Evolutionary conservation across 1,140 invertebrate genomes (phyloP), one percentile per base, ranked within the genome.

Genomic region (Papilio glaucus): DNA sequence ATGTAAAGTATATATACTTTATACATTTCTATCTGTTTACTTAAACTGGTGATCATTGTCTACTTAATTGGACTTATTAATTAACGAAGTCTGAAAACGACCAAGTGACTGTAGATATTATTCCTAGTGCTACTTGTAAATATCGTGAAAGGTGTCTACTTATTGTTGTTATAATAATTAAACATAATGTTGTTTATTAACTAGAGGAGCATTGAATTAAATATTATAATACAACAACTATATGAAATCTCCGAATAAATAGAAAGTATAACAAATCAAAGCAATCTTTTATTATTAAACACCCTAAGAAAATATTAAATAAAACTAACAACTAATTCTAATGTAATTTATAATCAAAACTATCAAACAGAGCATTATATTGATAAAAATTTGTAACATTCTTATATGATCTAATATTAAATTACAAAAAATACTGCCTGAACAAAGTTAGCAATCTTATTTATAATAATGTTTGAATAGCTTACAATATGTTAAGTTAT

Each of bases 131-230:
- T 83, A 84, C 84, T 80, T 88, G 86, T 89, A 91, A 71, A 92
- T 90, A 89, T 77, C 75, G 60, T 84, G 78, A 76, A 84, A 78
- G 69, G 73, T 84, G 77, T 85, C 81, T 84, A 84, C 71, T 86
- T 80, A 79, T 84, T 83, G 85, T 88, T 90, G 83, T 85, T 85
- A 85, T 82, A 82, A 78, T 82, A 78, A 83, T 80, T 85, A 81
- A 85, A 85, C 84, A 82, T 86, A 83, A 81, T 84, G 87, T 92
- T 92, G 85, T 89, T 87, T 85, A 85, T 83, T 87, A 80, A 84
- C 71, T 90, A 90, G 83, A 86, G 24, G 76, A 79, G 77, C 74
- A 80, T 78, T 85, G 78, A 79, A 83, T 76, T 80, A 78, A 76
- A 80, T 77, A 81, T 80, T 78, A 84, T 71, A 73, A 81, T 85